A percentile compares a stretch with the other conserved stretches of the same genome.
These are phyloP conservation scores for Hemiprocne comata DNA, from an alignment of 2,113 vertebrate species.

Conservation along the genomic window DNA sequence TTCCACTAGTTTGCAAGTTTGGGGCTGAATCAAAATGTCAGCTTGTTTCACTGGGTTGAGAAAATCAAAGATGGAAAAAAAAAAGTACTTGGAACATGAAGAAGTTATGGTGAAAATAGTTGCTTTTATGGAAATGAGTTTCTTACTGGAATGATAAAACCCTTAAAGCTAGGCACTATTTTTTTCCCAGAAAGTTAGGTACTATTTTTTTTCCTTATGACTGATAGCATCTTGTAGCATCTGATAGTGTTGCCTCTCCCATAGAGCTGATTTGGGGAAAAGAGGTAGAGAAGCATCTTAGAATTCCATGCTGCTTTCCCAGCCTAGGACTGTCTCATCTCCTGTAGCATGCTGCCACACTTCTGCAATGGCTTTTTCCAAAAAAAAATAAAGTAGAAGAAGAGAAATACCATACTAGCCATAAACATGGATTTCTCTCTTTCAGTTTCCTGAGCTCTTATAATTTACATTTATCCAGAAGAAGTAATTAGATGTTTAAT, in stretches of 20 bases:
- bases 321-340: not conserved
- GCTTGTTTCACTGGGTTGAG: not conserved
- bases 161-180: not conserved
- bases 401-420: not conserved
- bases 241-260: not conserved
- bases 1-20: not conserved
- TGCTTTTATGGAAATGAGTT: not conserved
- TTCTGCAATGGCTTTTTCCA: not conserved
- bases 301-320: not conserved
- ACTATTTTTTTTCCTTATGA: not conserved
- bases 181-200: not conserved
- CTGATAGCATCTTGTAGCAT: not conserved
- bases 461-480: not conserved
- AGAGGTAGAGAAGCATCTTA: not conserved
- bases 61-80: not conserved
- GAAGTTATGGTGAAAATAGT: not conserved
- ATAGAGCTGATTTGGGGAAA: not conserved
- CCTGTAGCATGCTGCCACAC: not conserved
- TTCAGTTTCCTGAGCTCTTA: not conserved
- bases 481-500: conserved; percentile 16
- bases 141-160: not conserved
- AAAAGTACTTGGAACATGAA: not conserved
- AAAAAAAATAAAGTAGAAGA: not conserved
- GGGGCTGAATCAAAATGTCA: not conserved
- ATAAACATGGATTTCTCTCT: not conserved